A percentile compares a stretch with the other conserved stretches of the same genome.
phyloP scores from a whole-genome alignment of 2,888 invertebrate genomes.

The Periphyllus acericola region DNA sequence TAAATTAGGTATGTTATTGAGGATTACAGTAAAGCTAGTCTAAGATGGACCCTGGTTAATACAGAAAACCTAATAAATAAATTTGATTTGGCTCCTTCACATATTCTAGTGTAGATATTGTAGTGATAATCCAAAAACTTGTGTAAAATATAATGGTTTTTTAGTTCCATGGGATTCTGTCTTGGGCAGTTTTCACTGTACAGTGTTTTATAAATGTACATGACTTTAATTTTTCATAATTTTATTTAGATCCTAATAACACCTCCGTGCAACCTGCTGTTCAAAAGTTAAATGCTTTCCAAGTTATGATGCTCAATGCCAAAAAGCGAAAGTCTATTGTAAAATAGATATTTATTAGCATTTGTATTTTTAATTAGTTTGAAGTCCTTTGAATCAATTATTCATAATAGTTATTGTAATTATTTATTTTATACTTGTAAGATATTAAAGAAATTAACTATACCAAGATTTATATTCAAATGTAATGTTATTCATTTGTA shows the following conservation, averaged over 20 bases:
- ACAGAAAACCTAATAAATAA: no score
- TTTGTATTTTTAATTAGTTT: not conserved
- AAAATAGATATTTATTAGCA: slow-evolving; percentile 1
- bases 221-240: not conserved
- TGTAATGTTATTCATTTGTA: not conserved
- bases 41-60: no score
- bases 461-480: not conserved
- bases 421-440: not conserved
- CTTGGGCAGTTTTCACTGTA: not conserved
- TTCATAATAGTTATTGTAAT: no score
- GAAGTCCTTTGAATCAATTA: no score
- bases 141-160: not conserved
- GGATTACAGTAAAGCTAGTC: not conserved
- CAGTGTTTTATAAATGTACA: not conserved
- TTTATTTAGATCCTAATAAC: not conserved
- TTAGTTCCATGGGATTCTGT: not conserved
- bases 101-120: not conserved
- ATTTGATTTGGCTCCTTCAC: no score
- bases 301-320: slow-evolving; percentile 45
- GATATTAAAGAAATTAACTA: not conserved
- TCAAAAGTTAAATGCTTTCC: slow-evolving; percentile 34
- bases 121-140: no score
- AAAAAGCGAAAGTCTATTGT: slow-evolving; percentile 1
- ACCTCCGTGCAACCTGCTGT: not conserved
- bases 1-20: not conserved